These are phyloP conservation scores for Myotis findleyi DNA, from an alignment of 2,797 vertebrate species.

Conservation along the genomic window DNA sequence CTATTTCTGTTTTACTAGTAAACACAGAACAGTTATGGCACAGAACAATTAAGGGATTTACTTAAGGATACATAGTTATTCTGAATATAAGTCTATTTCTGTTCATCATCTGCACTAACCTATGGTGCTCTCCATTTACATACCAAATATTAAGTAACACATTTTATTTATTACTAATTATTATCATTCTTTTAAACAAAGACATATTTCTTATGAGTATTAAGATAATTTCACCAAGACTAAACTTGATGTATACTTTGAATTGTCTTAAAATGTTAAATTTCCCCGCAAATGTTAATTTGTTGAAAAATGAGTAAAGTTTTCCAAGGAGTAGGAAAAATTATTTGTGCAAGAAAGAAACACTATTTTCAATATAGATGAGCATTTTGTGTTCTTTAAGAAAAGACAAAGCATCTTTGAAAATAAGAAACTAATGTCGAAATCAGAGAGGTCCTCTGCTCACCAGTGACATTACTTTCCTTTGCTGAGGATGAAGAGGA, in stretches of 20 bases:
- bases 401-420: background rate
- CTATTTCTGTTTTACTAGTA: background rate
- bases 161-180: background rate
- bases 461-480: background rate
- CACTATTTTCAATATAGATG: background rate
- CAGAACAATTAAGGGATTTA: background rate
- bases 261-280: constrained; percentile 13
- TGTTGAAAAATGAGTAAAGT: background rate
- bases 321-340: constrained; percentile 12
- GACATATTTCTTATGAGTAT: background rate
- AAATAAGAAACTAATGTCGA: constrained; percentile 9
- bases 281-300: background rate
- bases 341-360: background rate
- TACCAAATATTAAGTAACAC: background rate
- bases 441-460: background rate
- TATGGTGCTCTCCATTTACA: background rate
- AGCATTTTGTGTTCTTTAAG: background rate
- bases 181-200: background rate
- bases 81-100: background rate
- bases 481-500: constrained; percentile 30
- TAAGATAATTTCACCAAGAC: constrained; percentile 11
- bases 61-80: background rate
- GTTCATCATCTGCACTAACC: background rate
- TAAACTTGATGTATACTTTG: background rate
- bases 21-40: background rate